A percentile compares a stretch with the other conserved stretches of the same genome.
These are phyloP conservation scores for Cariama cristata DNA, from an alignment of 2,113 vertebrate species.

Conservation along the genomic window DNA sequence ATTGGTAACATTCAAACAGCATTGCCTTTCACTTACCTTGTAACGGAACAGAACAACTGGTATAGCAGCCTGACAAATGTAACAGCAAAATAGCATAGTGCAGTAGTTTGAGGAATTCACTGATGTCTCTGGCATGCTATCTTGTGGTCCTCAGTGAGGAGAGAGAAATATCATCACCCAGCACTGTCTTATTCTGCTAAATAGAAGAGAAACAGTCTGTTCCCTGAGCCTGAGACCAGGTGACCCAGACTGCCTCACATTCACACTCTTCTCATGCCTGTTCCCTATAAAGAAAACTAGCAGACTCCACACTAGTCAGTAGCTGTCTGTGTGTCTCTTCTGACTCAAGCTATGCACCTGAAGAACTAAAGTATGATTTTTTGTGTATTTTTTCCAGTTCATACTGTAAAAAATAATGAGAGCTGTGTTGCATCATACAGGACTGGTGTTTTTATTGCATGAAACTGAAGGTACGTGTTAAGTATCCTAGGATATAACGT, in stretches of 20 bases:
- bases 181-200: not conserved
- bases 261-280: not conserved
- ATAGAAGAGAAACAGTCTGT: not conserved
- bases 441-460: not conserved
- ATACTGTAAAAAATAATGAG: not conserved
- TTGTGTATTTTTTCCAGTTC: not conserved
- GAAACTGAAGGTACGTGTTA: not conserved
- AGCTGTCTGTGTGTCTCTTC: not conserved
- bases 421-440: not conserved
- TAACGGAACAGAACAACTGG: not conserved
- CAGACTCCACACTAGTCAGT: not conserved
- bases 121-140: not conserved
- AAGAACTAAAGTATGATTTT: not conserved
- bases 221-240: not conserved
- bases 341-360: not conserved
- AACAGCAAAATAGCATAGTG: not conserved
- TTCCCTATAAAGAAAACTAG: not conserved
- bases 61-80: not conserved
- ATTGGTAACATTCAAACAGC: not conserved
- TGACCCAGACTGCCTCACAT: not conserved
- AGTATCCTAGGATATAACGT: not conserved
- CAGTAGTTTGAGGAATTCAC: not conserved
- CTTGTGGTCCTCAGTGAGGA: not conserved
- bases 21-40: not conserved
- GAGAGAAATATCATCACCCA: not conserved